These are phyloP conservation scores for Cerastis rubricosa DNA, from an alignment of 2,888 invertebrate genomes.

Conservation along the genomic window DNA sequence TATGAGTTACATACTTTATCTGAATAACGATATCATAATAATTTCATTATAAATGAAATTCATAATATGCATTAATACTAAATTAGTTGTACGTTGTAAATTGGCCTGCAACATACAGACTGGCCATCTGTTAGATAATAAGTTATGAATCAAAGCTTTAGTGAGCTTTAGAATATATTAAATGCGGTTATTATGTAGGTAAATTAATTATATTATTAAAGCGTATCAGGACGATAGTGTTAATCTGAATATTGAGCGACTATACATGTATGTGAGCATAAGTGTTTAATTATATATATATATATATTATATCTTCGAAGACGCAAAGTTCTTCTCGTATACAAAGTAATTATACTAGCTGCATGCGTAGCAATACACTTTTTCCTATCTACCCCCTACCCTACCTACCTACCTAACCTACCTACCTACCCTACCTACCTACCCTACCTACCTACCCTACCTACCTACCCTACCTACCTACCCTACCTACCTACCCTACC, in stretches of 20 bases:
- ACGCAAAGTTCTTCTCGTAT: not conserved
- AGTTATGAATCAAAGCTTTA: slow-evolving; percentile 6
- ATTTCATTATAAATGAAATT: not conserved
- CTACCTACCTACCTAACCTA: too few relatives aligned
- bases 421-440: too few relatives aligned
- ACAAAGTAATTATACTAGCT: too few relatives aligned
- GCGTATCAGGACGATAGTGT: not conserved
- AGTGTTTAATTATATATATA: not conserved
- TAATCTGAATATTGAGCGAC: not conserved
- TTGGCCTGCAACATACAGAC: not conserved
- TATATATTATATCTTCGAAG: not conserved
- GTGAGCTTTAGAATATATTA: slow-evolving; percentile 3
- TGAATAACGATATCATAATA: not conserved
- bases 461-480: too few relatives aligned
- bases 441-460: too few relatives aligned
- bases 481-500: too few relatives aligned
- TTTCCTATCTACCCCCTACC: too few relatives aligned
- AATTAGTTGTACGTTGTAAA: not conserved
- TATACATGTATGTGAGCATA: not conserved
- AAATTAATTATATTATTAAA: not conserved
- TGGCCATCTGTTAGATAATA: not conserved
- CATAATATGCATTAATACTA: not conserved
- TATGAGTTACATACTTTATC: not conserved
- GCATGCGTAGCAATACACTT: too few relatives aligned
- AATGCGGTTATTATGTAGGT: slow-evolving; percentile 1